Evolutionary conservation across 2,888 invertebrate genomes (phyloP).

Genomic region (Fabriciana adippe): DNA sequence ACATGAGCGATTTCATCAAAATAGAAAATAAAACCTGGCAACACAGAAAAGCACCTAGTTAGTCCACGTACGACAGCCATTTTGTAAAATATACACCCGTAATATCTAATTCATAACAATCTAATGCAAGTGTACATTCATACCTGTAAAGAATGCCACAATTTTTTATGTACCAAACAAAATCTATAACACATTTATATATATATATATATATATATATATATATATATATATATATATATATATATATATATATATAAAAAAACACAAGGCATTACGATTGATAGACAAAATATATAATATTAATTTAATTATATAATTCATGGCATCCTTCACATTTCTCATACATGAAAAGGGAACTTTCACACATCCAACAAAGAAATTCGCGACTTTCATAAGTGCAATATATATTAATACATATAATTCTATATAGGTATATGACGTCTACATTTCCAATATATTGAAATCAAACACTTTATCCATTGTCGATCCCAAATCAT

Average conservation of each 20-base stretch:
- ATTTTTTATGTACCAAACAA: neutral
- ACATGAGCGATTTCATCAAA: conserved; percentile 32
- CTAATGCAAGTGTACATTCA: conserved; percentile 57
- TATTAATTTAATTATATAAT: neutral
- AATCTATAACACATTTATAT: neutral
- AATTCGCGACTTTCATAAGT: conserved; percentile 23
- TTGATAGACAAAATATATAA: neutral
- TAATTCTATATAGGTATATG: conserved; percentile 17
- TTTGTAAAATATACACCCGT: conserved; percentile 65
- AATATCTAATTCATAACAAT: conserved; percentile 68
- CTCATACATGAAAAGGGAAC: conserved; percentile 13
- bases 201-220: no score
- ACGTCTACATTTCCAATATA: conserved; percentile 24
- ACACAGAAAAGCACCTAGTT: conserved; percentile 59
- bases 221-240: no score
- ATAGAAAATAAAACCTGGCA: conserved; percentile 29
- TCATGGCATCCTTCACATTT: conserved; percentile 17
- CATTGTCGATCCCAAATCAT: conserved; percentile 35
- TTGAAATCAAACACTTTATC: conserved; percentile 25
- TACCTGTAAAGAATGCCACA: conserved; percentile 35
- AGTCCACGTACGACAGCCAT: conserved; percentile 58
- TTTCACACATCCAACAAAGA: conserved; percentile 15
- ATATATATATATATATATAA: no score
- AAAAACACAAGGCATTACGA: neutral
- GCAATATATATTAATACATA: conserved; percentile 3